These are phyloP conservation scores for Chionis minor DNA, from an alignment of 2,113 vertebrate species.

Conservation along the genomic window DNA sequence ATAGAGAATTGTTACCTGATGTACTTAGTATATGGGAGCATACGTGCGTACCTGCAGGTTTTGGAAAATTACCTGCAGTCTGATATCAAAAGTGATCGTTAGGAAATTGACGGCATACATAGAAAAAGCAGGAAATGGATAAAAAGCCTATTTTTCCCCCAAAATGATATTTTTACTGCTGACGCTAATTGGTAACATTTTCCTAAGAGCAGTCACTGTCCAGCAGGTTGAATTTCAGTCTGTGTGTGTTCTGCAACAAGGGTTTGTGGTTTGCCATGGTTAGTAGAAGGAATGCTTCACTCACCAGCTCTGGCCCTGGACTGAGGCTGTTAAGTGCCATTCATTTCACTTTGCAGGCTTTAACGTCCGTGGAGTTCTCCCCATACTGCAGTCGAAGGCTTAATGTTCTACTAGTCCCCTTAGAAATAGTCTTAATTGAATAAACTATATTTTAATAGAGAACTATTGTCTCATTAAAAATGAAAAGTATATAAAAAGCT, in stretches of 20 bases:
- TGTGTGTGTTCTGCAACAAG: not conserved
- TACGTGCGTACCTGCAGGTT: not conserved
- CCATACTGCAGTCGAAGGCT: not conserved
- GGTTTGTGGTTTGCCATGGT: not conserved
- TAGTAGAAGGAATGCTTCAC: not conserved
- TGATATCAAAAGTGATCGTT: not conserved
- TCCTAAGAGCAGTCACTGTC: not conserved
- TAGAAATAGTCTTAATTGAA: not conserved
- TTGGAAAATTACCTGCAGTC: not conserved
- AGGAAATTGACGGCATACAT: not conserved
- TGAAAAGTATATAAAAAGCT: not conserved
- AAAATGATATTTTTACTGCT: not conserved
- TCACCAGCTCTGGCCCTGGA: not conserved
- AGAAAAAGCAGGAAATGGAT: not conserved
- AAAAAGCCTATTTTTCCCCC: not conserved
- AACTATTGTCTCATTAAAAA: not conserved
- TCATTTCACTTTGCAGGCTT: not conserved
- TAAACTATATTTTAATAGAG: not conserved
- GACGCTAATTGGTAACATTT: not conserved
- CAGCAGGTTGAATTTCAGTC: not conserved
- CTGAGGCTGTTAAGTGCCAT: not conserved
- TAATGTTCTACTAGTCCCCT: not conserved
- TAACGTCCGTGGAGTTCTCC: not conserved
- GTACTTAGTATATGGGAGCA: not conserved
- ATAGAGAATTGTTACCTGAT: not conserved